phyloP scores from a whole-genome alignment of 1,140 invertebrate genomes.

The Lordiphosa collinella region DNA sequence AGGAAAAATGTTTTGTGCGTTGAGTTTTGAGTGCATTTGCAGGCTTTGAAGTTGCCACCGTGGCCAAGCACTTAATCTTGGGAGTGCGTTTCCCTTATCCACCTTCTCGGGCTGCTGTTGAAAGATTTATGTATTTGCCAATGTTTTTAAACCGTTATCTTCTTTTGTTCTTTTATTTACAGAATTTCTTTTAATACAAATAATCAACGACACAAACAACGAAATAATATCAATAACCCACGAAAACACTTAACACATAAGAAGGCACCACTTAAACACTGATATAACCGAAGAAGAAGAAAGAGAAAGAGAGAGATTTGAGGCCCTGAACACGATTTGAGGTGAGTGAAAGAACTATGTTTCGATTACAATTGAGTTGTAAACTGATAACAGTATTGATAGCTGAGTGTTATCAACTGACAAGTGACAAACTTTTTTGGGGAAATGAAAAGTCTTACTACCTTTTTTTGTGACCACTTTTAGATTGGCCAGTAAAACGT shows the following conservation, averaged over 20 bases:
- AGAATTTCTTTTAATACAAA: conserved; percentile 63
- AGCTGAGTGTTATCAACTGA: too few relatives aligned
- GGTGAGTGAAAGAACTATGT: conserved; percentile 24
- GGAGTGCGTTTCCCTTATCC: conserved; percentile 2
- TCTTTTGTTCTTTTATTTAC: conserved; percentile 48
- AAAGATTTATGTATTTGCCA: conserved; percentile 1
- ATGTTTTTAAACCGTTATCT: conserved; percentile 26
- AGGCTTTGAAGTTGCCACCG: conserved; percentile 29
- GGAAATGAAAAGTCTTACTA: too few relatives aligned
- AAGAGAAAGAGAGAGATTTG: too few relatives aligned
- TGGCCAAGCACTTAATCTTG: conserved; percentile 10
- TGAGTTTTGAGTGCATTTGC: conserved; percentile 36
- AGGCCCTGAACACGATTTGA: conserved; percentile 23
- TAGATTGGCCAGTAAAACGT: too few relatives aligned
- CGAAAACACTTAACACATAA: conserved; percentile 24
- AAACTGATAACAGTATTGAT: too few relatives aligned
- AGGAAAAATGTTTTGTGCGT: conserved; percentile 65
- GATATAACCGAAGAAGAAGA: not conserved
- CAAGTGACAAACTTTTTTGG: too few relatives aligned
- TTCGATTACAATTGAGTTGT: not conserved
- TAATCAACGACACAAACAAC: conserved; percentile 51
- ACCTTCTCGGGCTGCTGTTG: not conserved
- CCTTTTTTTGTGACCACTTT: too few relatives aligned
- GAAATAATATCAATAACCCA: conserved; percentile 30
- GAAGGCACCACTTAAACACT: conserved; percentile 15